Conservation (phyloP, 2,113 vertebrate genomes). For the Aphelocoma coerulescens region DNA sequence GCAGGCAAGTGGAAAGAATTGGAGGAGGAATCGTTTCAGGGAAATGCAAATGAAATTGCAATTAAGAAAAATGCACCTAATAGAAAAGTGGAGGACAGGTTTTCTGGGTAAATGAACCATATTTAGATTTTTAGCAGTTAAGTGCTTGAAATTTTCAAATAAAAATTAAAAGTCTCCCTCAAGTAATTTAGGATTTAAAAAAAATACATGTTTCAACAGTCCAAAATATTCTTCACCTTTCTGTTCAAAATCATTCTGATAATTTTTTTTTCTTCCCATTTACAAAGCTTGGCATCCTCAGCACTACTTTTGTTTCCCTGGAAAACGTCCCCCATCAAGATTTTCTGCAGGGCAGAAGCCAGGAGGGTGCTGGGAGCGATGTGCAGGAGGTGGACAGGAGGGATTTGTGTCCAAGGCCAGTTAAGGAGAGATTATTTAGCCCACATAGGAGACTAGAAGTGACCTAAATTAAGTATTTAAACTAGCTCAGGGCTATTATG, state of each 20-base stretch:
- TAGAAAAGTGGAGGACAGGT: neutral
- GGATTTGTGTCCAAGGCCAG: constrained; percentile 48
- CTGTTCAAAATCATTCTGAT: neutral
- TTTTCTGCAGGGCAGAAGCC: neutral
- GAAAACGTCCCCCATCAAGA: neutral
- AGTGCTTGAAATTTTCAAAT: neutral
- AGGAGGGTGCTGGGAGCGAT: neutral
- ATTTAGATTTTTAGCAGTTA: neutral
- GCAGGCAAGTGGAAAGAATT: neutral
- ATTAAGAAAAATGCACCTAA: neutral
- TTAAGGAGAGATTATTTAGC: constrained; percentile 62
- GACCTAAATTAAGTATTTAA: constrained; percentile 71
- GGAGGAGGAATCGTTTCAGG: neutral
- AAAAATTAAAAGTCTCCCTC: neutral
- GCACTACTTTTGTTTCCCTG: neutral
- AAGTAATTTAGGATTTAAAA: neutral
- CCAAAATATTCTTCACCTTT: neutral
- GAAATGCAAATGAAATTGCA: constrained; percentile 2
- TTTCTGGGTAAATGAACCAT: neutral
- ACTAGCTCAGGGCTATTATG: constrained; percentile 68
- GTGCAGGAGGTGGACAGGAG: neutral
- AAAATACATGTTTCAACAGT: neutral
- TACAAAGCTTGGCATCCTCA: neutral
- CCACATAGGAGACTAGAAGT: constrained; percentile 47
- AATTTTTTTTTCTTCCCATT: neutral